A percentile compares a stretch with the other conserved stretches of the same genome.
These are phyloP conservation scores for Hecatera dysodea DNA, from an alignment of 2,888 invertebrate species.

Conservation along the genomic window DNA sequence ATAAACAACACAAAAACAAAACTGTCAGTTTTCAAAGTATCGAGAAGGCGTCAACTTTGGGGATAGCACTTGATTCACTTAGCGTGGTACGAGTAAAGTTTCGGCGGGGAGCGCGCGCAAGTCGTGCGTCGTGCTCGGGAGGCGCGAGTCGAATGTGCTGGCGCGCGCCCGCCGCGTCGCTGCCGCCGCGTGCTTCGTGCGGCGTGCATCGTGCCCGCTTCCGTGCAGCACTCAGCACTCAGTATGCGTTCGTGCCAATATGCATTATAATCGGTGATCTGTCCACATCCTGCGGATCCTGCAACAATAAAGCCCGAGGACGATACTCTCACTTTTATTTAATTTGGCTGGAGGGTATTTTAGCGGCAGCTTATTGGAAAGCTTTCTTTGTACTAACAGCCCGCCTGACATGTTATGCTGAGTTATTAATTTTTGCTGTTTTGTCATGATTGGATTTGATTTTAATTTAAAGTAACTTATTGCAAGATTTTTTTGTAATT, in stretches of 20 bases:
- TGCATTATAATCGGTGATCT: slow-evolving; percentile 82
- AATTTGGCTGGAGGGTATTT: slow-evolving; percentile 33
- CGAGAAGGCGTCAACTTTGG: slow-evolving; percentile 70
- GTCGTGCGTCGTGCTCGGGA: slow-evolving; percentile 79
- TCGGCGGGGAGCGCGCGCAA: slow-evolving; percentile 76
- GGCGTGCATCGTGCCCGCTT: slow-evolving; percentile 54
- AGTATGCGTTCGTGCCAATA: slow-evolving; percentile 77
- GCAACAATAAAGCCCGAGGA: slow-evolving; percentile 44
- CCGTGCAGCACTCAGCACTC: slow-evolving; percentile 75
- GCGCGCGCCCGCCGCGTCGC: slow-evolving; percentile 44
- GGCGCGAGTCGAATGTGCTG: slow-evolving; percentile 82
- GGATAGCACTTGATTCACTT: slow-evolving; percentile 85
- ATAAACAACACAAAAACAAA: slow-evolving; percentile 87
- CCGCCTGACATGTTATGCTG: not conserved
- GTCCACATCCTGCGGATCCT: slow-evolving; percentile 73
- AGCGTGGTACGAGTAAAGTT: slow-evolving; percentile 84
- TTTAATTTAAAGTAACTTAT: not conserved
- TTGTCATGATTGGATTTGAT: not conserved
- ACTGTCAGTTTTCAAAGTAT: slow-evolving; percentile 81
- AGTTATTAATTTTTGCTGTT: slow-evolving; percentile 18
- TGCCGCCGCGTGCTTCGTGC: slow-evolving; percentile 56
- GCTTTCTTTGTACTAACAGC: slow-evolving; percentile 12
- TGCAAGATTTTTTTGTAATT: not conserved
- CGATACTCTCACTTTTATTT: slow-evolving; percentile 49
- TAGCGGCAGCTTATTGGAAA: slow-evolving; percentile 10